phyloP scores from a whole-genome alignment of 2,113 vertebrate genomes.

The Myrmophylax atrothorax region DNA sequence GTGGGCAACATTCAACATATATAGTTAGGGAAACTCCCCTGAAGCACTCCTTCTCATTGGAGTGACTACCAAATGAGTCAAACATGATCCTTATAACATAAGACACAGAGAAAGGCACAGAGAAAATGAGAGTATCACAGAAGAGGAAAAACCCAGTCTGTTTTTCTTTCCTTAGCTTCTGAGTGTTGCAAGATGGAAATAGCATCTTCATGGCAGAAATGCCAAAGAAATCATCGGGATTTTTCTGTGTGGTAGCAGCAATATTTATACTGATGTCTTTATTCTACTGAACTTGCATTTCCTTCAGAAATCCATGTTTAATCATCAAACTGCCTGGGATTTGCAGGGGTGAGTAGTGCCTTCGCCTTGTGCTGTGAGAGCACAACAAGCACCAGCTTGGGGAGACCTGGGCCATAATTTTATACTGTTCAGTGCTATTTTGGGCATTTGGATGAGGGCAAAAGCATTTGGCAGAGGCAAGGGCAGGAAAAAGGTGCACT shows the following conservation, averaged over 20 bases:
- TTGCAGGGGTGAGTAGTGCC: not conserved
- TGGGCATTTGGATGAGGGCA: not conserved
- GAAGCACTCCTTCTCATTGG: not conserved
- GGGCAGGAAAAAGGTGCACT: not conserved
- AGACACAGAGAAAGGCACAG: not conserved
- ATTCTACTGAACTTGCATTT: not conserved
- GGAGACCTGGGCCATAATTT: not conserved
- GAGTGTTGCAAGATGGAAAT: not conserved
- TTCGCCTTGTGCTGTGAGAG: accelerated
- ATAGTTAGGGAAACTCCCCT: not conserved
- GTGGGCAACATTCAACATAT: not conserved
- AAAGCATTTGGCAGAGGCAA: not conserved
- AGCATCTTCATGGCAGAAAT: not conserved
- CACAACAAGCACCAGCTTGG: accelerated
- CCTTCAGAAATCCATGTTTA: not conserved
- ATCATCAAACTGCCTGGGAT: not conserved
- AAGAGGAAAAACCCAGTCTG: not conserved
- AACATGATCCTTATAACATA: not conserved
- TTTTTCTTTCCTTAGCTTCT: not conserved
- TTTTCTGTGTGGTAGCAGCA: not conserved
- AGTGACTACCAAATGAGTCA: not conserved
- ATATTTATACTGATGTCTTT: not conserved
- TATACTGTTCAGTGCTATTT: not conserved
- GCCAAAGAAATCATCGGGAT: not conserved
- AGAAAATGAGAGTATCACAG: not conserved